Base-by-base conservation (phyloP, 2,888 invertebrate species). In the Atherix ibis region DNA sequence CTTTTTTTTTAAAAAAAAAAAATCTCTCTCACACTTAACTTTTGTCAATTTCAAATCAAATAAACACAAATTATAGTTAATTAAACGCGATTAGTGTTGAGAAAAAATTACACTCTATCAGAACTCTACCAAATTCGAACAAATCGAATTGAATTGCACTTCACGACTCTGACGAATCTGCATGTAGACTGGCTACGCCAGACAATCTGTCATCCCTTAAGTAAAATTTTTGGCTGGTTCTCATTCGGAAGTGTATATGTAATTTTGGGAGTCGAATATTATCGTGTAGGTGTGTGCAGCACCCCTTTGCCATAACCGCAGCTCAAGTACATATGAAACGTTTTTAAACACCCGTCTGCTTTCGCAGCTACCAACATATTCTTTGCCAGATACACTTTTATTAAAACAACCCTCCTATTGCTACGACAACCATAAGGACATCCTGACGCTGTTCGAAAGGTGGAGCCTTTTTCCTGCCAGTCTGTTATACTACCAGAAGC, bases 201-300 rank as follows among this genome's bases (percentile, higher is more conserved):
- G 46, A 49, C 58, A 58, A 58, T 58, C 58, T 58, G 58, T 58
- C 54, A 50, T 45, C 48, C 54, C 49, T 60, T 58, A 58, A 58
- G 55, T 58, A 58, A 52, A 44, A 43, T 53, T 46, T 44, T 47
- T 43, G 8, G 13, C 28, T 32, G 24, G 12, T 18, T 33, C 31
- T 35, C n/a, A n/a, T n/a, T n/a, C n/a, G n/a, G n/a, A n/a, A n/a
- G n/a, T n/a, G n/a, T n/a, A n/a, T n/a, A n/a, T n/a, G n/a, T n/a
- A n/a, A n/a, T n/a, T n/a, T n/a, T n/a, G n/a, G n/a, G n/a, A n/a
- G n/a, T n/a, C n/a, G 22, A 22, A 22, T 22, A n/a, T n/a, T n/a
- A 19, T 5, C 9, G 22, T 22, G 10, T 22, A 6, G 22, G 6
- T 22, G 22, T 22, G 22, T 22, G 22, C 22, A 22, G 22, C 22